Evolutionary conservation across 2,113 vertebrate species (phyloP).

Genomic region (Trinectes maculatus): DNA sequence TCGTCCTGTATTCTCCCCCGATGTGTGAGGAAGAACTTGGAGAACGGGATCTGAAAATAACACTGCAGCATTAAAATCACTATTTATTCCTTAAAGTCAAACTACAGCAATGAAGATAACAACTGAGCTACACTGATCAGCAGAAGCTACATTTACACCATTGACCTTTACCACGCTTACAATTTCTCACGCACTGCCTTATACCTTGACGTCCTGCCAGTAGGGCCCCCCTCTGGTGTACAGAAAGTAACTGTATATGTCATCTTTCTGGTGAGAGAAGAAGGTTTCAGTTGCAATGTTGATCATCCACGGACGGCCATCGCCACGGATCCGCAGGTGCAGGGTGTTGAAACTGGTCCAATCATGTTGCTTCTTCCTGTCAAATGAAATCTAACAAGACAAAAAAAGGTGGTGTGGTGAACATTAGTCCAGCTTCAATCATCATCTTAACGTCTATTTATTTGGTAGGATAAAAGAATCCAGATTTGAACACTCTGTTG

Average conservation of each 20-base stretch:
- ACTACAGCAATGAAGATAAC: too few relatives aligned
- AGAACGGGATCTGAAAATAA: slow-evolving; percentile 92
- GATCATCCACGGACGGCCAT: slow-evolving; percentile 97
- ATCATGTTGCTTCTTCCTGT: slow-evolving; percentile 85
- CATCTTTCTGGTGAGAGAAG: slow-evolving; percentile 86
- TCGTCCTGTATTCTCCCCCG: slow-evolving; percentile 89
- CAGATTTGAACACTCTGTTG: too few relatives aligned
- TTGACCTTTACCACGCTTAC: too few relatives aligned
- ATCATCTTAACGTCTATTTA: too few relatives aligned
- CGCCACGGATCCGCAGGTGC: slow-evolving; percentile 90
- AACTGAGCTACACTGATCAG: too few relatives aligned
- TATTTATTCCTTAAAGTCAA: not conserved
- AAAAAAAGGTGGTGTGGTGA: not conserved
- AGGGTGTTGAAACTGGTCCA: slow-evolving; percentile 92
- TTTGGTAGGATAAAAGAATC: too few relatives aligned
- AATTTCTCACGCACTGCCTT: not conserved
- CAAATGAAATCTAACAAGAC: slow-evolving; percentile 83
- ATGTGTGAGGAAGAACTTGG: slow-evolving; percentile 94
- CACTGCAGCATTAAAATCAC: not conserved
- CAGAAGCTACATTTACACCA: not conserved
- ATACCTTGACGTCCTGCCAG: slow-evolving; percentile 96
- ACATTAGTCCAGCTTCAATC: too few relatives aligned
- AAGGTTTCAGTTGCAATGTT: slow-evolving; percentile 85
- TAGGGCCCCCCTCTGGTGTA: slow-evolving; percentile 95
- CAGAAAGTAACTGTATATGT: slow-evolving; percentile 93